phyloP scores from a whole-genome alignment of 1,140 invertebrate genomes.

The Achroia grisella region DNA sequence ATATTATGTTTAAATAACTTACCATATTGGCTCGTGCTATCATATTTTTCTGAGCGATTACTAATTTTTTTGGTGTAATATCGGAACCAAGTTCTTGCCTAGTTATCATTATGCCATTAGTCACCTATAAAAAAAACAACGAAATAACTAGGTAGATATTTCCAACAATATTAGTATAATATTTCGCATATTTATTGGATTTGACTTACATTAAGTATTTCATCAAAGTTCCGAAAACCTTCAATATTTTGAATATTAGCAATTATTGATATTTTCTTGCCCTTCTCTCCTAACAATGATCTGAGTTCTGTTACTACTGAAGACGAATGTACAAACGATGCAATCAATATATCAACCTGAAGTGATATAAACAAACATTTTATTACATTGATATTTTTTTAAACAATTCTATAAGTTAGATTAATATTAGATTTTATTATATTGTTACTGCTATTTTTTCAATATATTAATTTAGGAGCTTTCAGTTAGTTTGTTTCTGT shows the following conservation, averaged over 20 bases:
- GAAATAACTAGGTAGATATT: neutral
- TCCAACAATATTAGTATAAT: neutral
- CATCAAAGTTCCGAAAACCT: conserved; percentile 83
- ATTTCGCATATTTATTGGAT: neutral
- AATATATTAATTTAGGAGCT: no score
- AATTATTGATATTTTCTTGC: conserved; percentile 83
- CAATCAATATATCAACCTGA: conserved; percentile 83
- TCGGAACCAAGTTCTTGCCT: conserved; percentile 85
- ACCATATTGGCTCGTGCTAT: conserved; percentile 82
- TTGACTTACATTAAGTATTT: conserved; percentile 72
- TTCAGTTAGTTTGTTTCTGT: no score
- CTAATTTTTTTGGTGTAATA: conserved; percentile 88
- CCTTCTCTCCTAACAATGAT: conserved; percentile 78
- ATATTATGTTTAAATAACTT: conserved; percentile 3
- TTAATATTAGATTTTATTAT: no score
- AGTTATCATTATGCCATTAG: conserved; percentile 86
- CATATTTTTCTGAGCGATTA: conserved; percentile 90
- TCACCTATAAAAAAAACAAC: conserved; percentile 56
- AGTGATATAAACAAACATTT: no score
- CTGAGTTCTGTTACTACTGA: conserved; percentile 79
- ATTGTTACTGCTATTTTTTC: no score
- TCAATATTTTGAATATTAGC: conserved; percentile 86
- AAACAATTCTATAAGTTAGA: no score
- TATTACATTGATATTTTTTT: no score
- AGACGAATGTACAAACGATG: conserved; percentile 84